Evolutionary conservation across 2,888 invertebrate species (phyloP), one percentile per base, ranked within the genome.

Genomic region (Gandaritis pyraliata): DNA sequence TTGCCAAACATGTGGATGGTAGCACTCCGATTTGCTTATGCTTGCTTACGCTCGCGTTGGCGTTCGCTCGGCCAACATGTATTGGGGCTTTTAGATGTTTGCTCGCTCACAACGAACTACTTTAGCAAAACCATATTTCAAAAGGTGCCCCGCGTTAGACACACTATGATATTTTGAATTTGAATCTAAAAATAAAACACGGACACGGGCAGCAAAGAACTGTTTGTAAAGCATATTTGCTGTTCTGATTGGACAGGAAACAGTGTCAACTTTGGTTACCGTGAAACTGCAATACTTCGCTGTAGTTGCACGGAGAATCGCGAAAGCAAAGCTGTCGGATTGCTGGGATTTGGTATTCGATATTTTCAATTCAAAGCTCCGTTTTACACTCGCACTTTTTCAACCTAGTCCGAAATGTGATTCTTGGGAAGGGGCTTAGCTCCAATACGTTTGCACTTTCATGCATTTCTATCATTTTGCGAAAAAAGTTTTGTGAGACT

Each of bases 201-300:
- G 45, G 23, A 50, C 39, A 43, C 41, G 45, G 23, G n/a, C 47
- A 43, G 52, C 55, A 63, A 66, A 64, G 63, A 68, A 64, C 53
- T 61, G 60, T 66, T 66, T 70, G 53, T 49, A 39, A 55, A 49
- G 47, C 54, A 48, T 64, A 62, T 70, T 70, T 70, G 66, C 65
- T 45, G 50, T 54, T 66, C 65, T 70, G 68, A 70, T 70, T 70
- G 70, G 68, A 66, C 56, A 48, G 65, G 58, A 56, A 61, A 64
- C 65, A 68, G 62, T 65, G 68, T 66, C 70, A 70, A 70, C 66
- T 68, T 68, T 65, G 68, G 61, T 58, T 59, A 64, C 48, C 58
- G 63, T 53, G 60, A 56, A 64, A 65, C 63, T 53, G 56, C 55
- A 64, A 48, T 55, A 52, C 59, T 58, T 47, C 47, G 47, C 50